Base-by-base conservation (phyloP, 2,113 vertebrate genomes). In the Paramisgurnus dabryanus region DNA sequence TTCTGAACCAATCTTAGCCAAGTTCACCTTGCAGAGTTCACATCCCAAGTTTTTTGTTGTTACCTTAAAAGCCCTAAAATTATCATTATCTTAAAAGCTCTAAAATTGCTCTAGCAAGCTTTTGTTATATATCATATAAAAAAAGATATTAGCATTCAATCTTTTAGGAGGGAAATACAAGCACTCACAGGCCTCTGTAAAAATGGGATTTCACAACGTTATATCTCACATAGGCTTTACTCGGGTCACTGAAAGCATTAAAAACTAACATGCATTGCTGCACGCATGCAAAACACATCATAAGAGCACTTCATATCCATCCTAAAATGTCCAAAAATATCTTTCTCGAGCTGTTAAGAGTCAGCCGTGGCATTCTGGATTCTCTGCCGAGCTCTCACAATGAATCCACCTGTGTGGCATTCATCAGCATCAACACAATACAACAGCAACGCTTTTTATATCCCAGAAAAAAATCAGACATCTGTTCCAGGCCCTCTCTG, bases 331-430 rank as follows among this genome's bases (percentile, higher is more conserved):
- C 83, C 67, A 76, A 80, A 85, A 85, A 80, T 85, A 82, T 82
- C 66, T 69, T n/a, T 61, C 49, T 65, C 27, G 80, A 84, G 68
- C 79, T 78, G 55, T 43, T 66, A 61, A 68, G 40, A 74, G 65
- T 81, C 69, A 83, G 70, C 64, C 61, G 17, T 55, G 27, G 10
- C n/a, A 57, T 76, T 66, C 15, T n/a, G 11, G 17, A 58, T 70
- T 84, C 69, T 64, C 60, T n/a, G 67, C 55, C 73, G 69, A 64
- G 43, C 78, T 68, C 65, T 61, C 57, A 61, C 66, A 79, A 67
- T 80, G 43, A 65, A 74, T 71, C 83, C 86, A 85, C 80, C 85
- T 86, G 81, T 66, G 63, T 80, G 81, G 81, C 71, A 87, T 87
- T 83, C 81, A 85, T 85, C 80, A 83, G 82, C 58, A 82, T 87